Conservation (phyloP, 1,140 invertebrate genomes). For the Magallana gigas region DNA sequence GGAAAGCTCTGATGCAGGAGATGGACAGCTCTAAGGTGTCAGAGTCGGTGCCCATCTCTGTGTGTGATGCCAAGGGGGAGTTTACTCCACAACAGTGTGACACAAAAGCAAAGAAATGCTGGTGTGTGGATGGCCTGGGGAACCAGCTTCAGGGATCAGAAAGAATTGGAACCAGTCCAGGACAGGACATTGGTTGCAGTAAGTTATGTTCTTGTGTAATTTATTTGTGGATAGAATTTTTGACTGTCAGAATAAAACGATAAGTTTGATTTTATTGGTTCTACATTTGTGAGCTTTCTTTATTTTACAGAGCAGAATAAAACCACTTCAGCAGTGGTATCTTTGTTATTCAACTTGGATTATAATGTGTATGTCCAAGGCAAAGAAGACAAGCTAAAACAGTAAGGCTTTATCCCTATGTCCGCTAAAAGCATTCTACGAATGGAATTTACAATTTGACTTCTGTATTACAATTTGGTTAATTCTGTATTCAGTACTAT, state of each 20-base stretch:
- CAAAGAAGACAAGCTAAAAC: conserved; percentile 40
- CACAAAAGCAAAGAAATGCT: not conserved
- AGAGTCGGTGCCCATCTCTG: not conserved
- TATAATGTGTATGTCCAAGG: conserved; percentile 43
- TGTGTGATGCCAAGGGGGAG: conserved; percentile 46
- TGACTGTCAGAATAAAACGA: not conserved
- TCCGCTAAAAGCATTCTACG: too few species aligned
- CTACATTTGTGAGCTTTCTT: not conserved
- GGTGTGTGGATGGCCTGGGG: conserved; percentile 52
- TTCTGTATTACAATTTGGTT: too few species aligned
- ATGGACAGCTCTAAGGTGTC: not conserved
- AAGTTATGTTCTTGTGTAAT: not conserved
- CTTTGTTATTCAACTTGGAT: conserved; percentile 22
- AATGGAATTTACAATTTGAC: too few species aligned
- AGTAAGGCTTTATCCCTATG: not conserved
- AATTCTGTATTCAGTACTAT: too few species aligned
- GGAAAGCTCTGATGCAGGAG: not conserved
- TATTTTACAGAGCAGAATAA: conserved; percentile 33
- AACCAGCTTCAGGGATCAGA: conserved; percentile 4
- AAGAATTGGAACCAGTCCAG: not conserved
- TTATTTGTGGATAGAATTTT: not conserved
- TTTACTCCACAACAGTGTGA: conserved; percentile 48
- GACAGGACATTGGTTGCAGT: not conserved
- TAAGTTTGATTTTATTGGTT: not conserved
- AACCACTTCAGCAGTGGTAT: conserved; percentile 14